Evolutionary conservation across 2,797 vertebrate genomes (phyloP).

Genomic region (Crypturellus tataupa): DNA sequence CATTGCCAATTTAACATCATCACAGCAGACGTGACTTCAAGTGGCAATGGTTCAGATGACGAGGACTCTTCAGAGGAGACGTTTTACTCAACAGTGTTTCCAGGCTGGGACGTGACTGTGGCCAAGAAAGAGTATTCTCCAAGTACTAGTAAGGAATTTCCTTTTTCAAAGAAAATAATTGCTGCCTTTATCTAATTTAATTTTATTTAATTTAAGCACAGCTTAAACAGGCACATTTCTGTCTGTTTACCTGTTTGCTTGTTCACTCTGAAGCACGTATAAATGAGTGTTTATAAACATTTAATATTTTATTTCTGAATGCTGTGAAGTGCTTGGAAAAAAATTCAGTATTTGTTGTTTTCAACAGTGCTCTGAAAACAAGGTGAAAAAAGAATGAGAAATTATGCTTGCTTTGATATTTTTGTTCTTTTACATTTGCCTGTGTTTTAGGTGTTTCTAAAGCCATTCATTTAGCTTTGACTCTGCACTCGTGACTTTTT

Average conservation of each 20-base stretch:
- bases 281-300: neutral
- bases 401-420: neutral
- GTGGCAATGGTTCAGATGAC: conserved; percentile 52
- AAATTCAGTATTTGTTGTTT: neutral
- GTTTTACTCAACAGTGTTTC: conserved; percentile 26
- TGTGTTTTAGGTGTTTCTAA: neutral
- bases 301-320: neutral
- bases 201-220: neutral
- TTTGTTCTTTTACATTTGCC: neutral
- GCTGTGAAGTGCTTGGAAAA: neutral
- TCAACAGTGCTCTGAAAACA: neutral
- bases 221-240: neutral
- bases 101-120: conserved; percentile 54
- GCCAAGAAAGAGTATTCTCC: conserved; percentile 15
- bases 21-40: conserved; percentile 58
- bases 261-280: neutral
- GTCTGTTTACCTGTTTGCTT: neutral
- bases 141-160: conserved; percentile 72
- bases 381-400: neutral
- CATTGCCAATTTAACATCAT: conserved; percentile 57
- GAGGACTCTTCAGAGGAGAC: conserved; percentile 59
- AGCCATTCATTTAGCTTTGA: neutral
- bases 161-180: neutral
- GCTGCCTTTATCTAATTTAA: neutral
- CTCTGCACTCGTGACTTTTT: neutral